A percentile compares a stretch with the other conserved stretches of the same genome.
Conservation (phyloP, 2,113 vertebrate genomes). For the Actenoides hombroni region DNA sequence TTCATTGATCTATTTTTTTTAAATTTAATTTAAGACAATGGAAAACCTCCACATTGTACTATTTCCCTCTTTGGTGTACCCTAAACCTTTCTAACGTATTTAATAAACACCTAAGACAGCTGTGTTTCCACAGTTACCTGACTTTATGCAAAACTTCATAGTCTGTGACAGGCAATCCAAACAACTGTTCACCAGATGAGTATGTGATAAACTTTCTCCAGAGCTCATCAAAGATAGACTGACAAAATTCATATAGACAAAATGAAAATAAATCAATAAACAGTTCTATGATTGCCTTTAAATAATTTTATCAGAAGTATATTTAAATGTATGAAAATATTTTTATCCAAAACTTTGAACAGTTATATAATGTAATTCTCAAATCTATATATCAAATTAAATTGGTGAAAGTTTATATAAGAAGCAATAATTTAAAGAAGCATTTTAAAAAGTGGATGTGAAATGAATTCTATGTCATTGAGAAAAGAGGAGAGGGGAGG, state of each 20-base stretch:
- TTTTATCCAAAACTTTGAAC: neutral
- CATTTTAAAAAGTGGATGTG: neutral
- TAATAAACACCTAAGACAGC: neutral
- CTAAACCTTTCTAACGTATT: neutral
- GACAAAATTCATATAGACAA: neutral
- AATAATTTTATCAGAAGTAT: neutral
- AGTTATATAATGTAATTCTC: neutral
- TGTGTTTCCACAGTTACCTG: constrained; percentile 64
- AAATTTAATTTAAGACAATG: neutral
- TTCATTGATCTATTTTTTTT: neutral
- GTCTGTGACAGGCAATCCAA: constrained; percentile 80
- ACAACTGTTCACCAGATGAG: constrained; percentile 77
- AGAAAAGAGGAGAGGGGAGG: no score
- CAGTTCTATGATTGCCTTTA: neutral
- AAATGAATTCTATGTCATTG: neutral
- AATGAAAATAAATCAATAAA: neutral
- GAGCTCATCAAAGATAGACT: constrained; percentile 78
- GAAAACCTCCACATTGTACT: neutral
- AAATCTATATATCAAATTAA: neutral
- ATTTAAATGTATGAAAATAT: neutral
- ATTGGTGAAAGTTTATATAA: neutral
- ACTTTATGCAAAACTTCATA: constrained; percentile 76
- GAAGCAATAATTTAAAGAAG: neutral
- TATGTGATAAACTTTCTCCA: constrained; percentile 80
- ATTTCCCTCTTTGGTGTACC: neutral